Conservation (phyloP, 2,797 vertebrate species). For the Melanotaenia nigrans region DNA sequence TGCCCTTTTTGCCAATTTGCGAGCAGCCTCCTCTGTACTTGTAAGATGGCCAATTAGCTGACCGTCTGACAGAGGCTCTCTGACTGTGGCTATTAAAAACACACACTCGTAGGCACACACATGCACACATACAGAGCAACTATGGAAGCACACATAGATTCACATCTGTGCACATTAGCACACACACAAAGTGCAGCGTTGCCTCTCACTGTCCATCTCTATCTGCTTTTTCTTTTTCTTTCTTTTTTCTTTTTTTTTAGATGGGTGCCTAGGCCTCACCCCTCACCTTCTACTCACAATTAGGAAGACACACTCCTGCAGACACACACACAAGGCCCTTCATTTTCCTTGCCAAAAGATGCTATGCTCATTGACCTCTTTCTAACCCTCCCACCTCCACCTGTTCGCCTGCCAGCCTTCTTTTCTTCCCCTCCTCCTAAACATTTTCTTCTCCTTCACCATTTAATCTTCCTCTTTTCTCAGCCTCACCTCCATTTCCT, state of each 20-base stretch:
- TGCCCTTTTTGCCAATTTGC: conserved; percentile 86
- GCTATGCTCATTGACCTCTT: conserved; percentile 68
- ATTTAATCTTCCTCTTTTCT: conserved; percentile 41
- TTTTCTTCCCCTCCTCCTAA: conserved; percentile 34
- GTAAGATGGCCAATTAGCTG: conserved; percentile 87
- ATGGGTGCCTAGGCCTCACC: conserved; percentile 69
- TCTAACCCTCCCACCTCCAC: conserved; percentile 46
- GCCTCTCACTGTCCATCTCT: conserved; percentile 70
- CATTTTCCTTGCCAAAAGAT: conserved; percentile 61
- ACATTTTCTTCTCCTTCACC: conserved; percentile 25
- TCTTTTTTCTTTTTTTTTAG: conserved; percentile 45
- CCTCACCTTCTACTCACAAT: conserved; percentile 73
- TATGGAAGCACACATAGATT: conserved; percentile 30
- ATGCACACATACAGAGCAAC: conserved; percentile 27
- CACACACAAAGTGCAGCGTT: conserved; percentile 32
- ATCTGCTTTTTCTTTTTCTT: conserved; percentile 62
- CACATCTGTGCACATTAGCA: conserved; percentile 8
- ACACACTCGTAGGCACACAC: conserved; percentile 59
- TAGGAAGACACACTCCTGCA: conserved; percentile 54
- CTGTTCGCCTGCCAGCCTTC: conserved; percentile 49
- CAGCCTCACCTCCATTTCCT: conserved; percentile 15
- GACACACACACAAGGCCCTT: conserved; percentile 35
- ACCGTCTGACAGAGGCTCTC: conserved; percentile 84
- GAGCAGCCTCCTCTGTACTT: conserved; percentile 84
- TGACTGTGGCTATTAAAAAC: conserved; percentile 83